Evolutionary conservation across 2,797 vertebrate species (phyloP).

Genomic region (Leptoclinus maculatus): DNA sequence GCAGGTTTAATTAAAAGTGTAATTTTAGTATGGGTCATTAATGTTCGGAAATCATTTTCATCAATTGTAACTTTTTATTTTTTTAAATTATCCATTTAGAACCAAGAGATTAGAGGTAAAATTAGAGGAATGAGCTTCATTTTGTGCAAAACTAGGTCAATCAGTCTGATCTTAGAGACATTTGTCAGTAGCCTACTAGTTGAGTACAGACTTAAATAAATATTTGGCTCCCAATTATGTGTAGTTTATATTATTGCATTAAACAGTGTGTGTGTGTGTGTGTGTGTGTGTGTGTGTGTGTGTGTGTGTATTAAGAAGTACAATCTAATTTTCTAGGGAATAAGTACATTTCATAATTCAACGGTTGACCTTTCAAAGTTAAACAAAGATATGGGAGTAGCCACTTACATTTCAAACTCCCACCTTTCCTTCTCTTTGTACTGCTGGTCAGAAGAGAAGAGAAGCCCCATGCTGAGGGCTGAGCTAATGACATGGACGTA

Average conservation of each 20-base stretch:
- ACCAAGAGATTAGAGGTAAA: slow-evolving; percentile 32
- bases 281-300: too few relatives aligned
- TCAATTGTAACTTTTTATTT: slow-evolving; percentile 38
- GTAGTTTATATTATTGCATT: neutral
- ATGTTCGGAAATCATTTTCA: slow-evolving; percentile 55
- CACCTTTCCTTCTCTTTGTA: slow-evolving; percentile 5
- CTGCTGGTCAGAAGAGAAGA: slow-evolving; percentile 49
- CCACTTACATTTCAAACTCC: slow-evolving; percentile 8
- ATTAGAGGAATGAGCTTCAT: neutral
- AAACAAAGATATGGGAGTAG: slow-evolving; percentile 1
- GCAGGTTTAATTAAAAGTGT: slow-evolving; percentile 75
- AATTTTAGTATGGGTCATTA: slow-evolving; percentile 75
- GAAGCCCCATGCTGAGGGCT: slow-evolving; percentile 65
- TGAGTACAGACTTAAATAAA: neutral
- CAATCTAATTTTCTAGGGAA: neutral
- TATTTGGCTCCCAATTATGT: neutral
- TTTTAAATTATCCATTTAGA: slow-evolving; percentile 44
- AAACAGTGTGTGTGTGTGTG: neutral
- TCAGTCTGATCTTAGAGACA: neutral
- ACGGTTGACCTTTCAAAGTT: slow-evolving; percentile 45
- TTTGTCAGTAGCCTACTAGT: neutral
- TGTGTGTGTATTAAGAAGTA: neutral
- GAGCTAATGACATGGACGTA: slow-evolving; percentile 75
- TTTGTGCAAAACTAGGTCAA: slow-evolving; percentile 12
- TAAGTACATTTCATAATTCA: neutral